These are phyloP conservation scores for Troides oblongomaculatus DNA, from an alignment of 2,888 invertebrate species.

Conservation along the genomic window DNA sequence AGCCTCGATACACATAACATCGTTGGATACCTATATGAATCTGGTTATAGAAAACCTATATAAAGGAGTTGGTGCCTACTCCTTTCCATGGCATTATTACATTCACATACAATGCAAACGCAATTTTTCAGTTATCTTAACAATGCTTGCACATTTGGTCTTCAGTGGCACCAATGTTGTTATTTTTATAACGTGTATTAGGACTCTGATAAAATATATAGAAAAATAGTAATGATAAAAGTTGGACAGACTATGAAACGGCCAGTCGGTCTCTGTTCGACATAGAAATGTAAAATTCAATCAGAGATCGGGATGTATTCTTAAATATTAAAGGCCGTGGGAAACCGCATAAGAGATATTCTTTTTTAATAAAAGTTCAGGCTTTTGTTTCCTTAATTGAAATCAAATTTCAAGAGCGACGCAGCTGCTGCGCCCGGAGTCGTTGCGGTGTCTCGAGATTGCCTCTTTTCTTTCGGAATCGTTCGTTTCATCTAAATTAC, in stretches of 20 bases:
- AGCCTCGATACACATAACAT: too few species aligned
- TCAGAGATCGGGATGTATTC: slow-evolving; percentile 44
- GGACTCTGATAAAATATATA: background rate
- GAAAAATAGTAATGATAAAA: background rate
- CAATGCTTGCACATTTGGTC: too few species aligned
- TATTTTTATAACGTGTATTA: too few species aligned
- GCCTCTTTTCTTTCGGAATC: slow-evolving; percentile 44
- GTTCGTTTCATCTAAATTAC: slow-evolving; percentile 27
- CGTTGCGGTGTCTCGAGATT: slow-evolving; percentile 53
- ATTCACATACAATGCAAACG: too few species aligned
- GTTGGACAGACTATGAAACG: background rate
- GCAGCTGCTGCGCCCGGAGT: slow-evolving; percentile 59
- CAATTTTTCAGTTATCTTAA: too few species aligned
- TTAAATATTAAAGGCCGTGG: slow-evolving; percentile 50
- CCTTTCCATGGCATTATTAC: too few species aligned
- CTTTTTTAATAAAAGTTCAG: slow-evolving; percentile 70
- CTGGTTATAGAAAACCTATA: too few species aligned
- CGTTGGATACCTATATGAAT: too few species aligned
- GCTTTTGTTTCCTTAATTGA: slow-evolving; percentile 72
- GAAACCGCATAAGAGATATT: slow-evolving; percentile 50
- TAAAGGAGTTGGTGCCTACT: too few species aligned
- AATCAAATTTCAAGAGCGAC: slow-evolving; percentile 71
- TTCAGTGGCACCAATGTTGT: too few species aligned
- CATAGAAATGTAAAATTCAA: slow-evolving; percentile 36
- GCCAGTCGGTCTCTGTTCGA: slow-evolving; percentile 8